phyloP scores from a whole-genome alignment of 1,140 invertebrate genomes.

The Andricus grossulariae region DNA sequence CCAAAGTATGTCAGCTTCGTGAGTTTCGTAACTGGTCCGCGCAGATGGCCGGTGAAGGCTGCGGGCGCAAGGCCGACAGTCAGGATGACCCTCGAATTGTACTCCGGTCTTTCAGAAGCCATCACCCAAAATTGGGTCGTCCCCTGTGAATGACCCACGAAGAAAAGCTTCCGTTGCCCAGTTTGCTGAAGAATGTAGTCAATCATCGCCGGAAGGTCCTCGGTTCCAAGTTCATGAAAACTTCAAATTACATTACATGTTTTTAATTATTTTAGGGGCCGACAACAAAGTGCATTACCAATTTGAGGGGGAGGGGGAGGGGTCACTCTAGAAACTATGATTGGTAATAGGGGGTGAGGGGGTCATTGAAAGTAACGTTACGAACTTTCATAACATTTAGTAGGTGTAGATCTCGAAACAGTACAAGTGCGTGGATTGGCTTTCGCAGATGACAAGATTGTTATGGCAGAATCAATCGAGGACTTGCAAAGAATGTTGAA shows the following conservation, averaged over 20 bases:
- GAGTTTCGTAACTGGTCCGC: conserved; percentile 67
- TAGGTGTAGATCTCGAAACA: no score
- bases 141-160: conserved; percentile 83
- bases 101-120: conserved; percentile 78
- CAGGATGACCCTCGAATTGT: conserved; percentile 78
- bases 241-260: conserved; percentile 57
- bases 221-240: conserved; percentile 80
- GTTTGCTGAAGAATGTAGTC: conserved; percentile 79
- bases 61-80: conserved; percentile 80
- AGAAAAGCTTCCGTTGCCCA: conserved; percentile 76
- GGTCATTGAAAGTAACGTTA: no score
- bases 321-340: no score
- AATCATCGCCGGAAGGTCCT: conserved; percentile 81
- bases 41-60: conserved; percentile 68
- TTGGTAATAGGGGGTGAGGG: no score
- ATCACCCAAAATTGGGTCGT: conserved; percentile 80
- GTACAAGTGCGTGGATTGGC: no score
- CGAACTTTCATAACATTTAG: no score
- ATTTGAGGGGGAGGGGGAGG: no score
- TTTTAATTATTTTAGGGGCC: no score
- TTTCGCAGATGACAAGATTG: no score
- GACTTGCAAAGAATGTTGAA: no score
- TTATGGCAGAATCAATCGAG: no score
- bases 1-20: conserved; percentile 68
- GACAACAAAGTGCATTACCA: no score